phyloP scores from a whole-genome alignment of 2,113 vertebrate genomes.

The Pelecanoides urinatrix region DNA sequence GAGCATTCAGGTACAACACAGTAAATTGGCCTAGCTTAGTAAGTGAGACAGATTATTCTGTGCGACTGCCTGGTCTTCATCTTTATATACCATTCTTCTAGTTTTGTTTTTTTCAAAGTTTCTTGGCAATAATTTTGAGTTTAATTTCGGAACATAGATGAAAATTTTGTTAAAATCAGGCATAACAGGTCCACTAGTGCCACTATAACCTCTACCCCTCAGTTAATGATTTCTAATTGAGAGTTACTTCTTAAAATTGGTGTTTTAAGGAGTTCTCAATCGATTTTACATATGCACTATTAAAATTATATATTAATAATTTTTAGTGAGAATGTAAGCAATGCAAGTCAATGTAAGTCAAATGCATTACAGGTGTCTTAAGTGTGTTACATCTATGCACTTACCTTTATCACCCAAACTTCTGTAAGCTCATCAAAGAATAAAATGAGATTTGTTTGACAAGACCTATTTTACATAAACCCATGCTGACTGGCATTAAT shows the following conservation, averaged over 20 bases:
- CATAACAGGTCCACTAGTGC: background rate
- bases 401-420: slow-evolving; percentile 20
- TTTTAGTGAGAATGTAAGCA: background rate
- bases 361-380: background rate
- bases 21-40: background rate
- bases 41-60: background rate
- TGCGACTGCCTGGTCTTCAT: background rate
- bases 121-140: background rate
- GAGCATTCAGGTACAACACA: slow-evolving; percentile 12
- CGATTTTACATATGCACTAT: background rate
- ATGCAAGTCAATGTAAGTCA: background rate
- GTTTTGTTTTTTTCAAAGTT: background rate
- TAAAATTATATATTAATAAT: background rate
- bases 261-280: background rate
- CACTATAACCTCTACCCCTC: background rate
- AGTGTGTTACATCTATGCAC: background rate
- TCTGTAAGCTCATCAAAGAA: slow-evolving; percentile 13
- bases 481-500: slow-evolving; percentile 46
- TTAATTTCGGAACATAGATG: background rate
- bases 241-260: background rate
- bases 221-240: background rate
- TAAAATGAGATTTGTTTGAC: slow-evolving; percentile 47
- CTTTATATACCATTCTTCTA: background rate
- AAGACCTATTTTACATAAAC: slow-evolving; percentile 23
- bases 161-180: background rate